Evolutionary conservation across 2,797 vertebrate species (phyloP).

Genomic region (Acanthiza pusilla): DNA sequence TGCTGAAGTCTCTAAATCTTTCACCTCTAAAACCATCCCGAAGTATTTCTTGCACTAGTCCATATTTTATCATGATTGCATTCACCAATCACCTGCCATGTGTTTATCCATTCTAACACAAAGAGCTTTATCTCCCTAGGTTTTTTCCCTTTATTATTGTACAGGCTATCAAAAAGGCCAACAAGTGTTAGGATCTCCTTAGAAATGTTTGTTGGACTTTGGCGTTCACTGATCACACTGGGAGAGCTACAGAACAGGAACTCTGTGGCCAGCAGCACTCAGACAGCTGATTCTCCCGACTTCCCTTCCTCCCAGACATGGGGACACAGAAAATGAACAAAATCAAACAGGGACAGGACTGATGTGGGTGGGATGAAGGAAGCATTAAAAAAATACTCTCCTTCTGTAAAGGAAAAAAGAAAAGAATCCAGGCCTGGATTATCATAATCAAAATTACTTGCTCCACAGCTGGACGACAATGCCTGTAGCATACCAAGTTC

Average conservation of each 20-base stretch:
- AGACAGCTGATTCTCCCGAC: neutral
- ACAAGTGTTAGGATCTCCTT: neutral
- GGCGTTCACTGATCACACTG: neutral
- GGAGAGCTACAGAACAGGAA: neutral
- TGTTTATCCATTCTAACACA: neutral
- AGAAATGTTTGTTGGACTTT: neutral
- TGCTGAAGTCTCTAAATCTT: neutral
- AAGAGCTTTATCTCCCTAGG: neutral
- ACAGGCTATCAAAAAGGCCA: neutral
- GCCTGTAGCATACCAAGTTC: fast-evolving
- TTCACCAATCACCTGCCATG: neutral
- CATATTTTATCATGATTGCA: neutral
- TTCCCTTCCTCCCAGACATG: neutral
- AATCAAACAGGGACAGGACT: neutral
- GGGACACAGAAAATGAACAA: neutral
- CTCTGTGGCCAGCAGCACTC: neutral
- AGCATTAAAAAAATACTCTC: neutral
- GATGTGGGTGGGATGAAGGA: neutral
- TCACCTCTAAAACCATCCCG: neutral
- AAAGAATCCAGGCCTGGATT: neutral
- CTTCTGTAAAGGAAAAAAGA: neutral
- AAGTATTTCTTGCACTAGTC: neutral
- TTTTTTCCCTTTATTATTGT: neutral
- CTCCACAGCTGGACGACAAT: neutral
- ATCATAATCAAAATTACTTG: neutral